Conservation (phyloP, 2,797 vertebrate species). For the Sebastes steindachneri region DNA sequence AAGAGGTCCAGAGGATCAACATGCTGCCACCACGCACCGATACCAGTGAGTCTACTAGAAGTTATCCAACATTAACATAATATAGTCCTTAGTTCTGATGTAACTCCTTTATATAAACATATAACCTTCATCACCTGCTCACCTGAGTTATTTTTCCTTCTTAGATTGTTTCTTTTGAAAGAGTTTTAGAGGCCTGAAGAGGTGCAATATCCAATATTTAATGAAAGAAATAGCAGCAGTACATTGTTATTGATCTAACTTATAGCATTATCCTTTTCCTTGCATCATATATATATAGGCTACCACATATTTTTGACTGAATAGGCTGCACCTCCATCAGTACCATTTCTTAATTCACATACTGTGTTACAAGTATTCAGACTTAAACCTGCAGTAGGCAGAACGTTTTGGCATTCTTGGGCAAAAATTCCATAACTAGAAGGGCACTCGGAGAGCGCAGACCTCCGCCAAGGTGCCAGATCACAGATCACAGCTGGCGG, state of each 20-base stretch:
- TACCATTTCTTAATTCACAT: not conserved
- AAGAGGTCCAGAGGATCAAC: conserved; percentile 87
- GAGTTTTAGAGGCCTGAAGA: not conserved
- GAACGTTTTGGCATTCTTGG: too few relatives aligned
- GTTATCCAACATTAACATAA: not conserved
- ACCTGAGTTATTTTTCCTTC: not conserved
- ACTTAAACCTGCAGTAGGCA: too few relatives aligned
- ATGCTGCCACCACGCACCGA: conserved; percentile 80
- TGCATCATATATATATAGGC: not conserved
- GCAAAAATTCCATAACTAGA: too few relatives aligned
- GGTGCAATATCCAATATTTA: not conserved
- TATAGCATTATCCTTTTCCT: not conserved
- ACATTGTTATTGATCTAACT: not conserved
- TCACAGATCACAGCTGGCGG: too few relatives aligned
- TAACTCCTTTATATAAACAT: not conserved
- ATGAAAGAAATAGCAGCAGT: not conserved
- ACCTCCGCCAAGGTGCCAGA: too few relatives aligned
- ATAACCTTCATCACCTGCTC: not conserved
- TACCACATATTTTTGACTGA: not conserved
- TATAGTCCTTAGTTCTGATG: too few relatives aligned
- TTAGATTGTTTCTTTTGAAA: not conserved
- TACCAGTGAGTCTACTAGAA: conserved; percentile 80
- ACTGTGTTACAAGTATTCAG: not conserved
- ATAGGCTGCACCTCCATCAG: not conserved
- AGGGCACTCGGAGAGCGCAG: too few relatives aligned